Evolutionary conservation across 2,888 invertebrate species (phyloP).

Genomic region (Idaea biselata): DNA sequence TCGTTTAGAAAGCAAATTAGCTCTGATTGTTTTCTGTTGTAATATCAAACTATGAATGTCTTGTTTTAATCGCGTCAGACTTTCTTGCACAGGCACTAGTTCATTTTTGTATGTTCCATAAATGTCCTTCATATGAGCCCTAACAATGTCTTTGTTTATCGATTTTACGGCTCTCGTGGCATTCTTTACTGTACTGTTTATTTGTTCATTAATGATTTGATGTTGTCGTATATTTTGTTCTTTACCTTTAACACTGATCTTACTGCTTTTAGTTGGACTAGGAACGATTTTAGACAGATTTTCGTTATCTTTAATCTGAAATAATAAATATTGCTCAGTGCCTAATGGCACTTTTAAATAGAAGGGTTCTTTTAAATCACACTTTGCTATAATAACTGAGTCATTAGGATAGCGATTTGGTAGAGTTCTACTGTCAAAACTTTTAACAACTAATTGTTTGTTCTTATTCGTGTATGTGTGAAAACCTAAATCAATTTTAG

Average conservation of each 20-base stretch:
- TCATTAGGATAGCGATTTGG: constrained; percentile 32
- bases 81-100: constrained; percentile 54
- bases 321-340: constrained; percentile 41
- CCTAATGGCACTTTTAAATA: constrained; percentile 52
- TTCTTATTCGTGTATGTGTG: constrained; percentile 45
- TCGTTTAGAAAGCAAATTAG: constrained; percentile 28
- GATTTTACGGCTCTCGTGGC: constrained; percentile 2
- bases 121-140: constrained; percentile 15
- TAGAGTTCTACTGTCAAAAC: constrained; percentile 36
- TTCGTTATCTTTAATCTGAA: constrained; percentile 36
- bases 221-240: constrained; percentile 11
- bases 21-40: constrained; percentile 43
- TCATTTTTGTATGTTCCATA: constrained; percentile 47
- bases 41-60: constrained; percentile 48
- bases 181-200: constrained; percentile 2
- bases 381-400: constrained; percentile 40
- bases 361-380: constrained; percentile 36
- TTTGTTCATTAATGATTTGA: constrained; percentile 1
- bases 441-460: constrained; percentile 46
- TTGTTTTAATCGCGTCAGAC: constrained; percentile 48
- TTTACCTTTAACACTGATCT: neutral
- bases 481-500: constrained; percentile 43
- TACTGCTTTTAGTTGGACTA: neutral
- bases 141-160: constrained; percentile 11
- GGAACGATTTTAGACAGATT: neutral